These are phyloP conservation scores for Mystacornis crossleyi DNA, from an alignment of 2,113 vertebrate genomes.

Conservation along the genomic window DNA sequence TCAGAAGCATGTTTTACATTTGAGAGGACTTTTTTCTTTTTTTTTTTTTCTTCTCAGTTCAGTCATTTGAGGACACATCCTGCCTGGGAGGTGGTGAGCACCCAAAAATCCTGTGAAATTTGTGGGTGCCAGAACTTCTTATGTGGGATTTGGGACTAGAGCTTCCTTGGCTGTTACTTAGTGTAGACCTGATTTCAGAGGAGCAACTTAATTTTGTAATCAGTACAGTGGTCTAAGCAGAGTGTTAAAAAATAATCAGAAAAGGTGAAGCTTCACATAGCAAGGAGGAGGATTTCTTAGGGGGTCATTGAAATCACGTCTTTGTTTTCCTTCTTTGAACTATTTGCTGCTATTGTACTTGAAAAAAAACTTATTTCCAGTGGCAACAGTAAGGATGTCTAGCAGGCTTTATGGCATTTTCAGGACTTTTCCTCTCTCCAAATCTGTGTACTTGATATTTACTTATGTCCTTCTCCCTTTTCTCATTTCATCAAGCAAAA, in stretches of 20 bases:
- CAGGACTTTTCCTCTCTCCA: background rate
- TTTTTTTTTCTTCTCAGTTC: background rate
- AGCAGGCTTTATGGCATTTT: background rate
- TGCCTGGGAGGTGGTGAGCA: background rate
- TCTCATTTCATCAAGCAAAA: background rate
- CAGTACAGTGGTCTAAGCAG: background rate
- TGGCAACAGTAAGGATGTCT: background rate
- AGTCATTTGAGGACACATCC: background rate
- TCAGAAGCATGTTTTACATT: slow-evolving; percentile 34
- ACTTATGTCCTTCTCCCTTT: background rate
- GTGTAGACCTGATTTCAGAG: background rate
- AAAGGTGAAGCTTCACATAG: background rate
- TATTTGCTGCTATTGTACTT: background rate
- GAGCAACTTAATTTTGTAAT: background rate
- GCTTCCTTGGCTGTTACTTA: background rate
- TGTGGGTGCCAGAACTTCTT: background rate
- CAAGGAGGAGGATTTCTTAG: background rate
- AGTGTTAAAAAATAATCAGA: background rate
- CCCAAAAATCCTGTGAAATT: slow-evolving; percentile 11
- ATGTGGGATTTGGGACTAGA: background rate
- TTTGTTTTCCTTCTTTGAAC: background rate
- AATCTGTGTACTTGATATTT: background rate
- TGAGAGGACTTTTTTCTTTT: background rate
- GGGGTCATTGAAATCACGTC: background rate
- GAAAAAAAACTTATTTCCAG: background rate